A percentile compares a stretch with the other conserved stretches of the same genome.
Evolutionary conservation across 2,888 invertebrate species (phyloP).

Genomic region (Sarcophaga carnaria): DNA sequence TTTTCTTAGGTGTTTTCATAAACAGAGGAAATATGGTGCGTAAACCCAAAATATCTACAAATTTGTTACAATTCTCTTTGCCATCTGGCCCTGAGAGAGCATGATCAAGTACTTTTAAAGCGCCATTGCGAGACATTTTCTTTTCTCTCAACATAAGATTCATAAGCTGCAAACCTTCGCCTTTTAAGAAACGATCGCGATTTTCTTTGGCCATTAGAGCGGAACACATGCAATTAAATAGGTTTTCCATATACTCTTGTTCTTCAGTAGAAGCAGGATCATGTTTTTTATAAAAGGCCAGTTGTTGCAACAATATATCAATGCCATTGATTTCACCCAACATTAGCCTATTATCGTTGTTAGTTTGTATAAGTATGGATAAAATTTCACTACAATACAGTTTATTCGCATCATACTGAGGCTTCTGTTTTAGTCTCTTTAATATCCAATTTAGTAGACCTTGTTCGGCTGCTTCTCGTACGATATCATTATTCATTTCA

Average conservation of each 20-base stretch:
- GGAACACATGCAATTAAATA: slow-evolving; percentile 97
- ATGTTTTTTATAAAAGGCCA: slow-evolving; percentile 97
- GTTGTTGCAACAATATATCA: slow-evolving; percentile 96
- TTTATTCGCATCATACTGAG: slow-evolving; percentile 97
- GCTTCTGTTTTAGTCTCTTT: slow-evolving; percentile 92
- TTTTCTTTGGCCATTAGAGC: slow-evolving; percentile 94
- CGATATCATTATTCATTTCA: slow-evolving; percentile 93
- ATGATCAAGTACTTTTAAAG: slow-evolving; percentile 98
- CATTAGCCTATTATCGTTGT: slow-evolving; percentile 89
- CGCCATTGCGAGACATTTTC: slow-evolving; percentile 97
- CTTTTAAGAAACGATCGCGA: slow-evolving; percentile 95
- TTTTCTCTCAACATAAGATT: slow-evolving; percentile 99
- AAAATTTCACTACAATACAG: slow-evolving; percentile 97
- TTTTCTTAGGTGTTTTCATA: slow-evolving; percentile 98
- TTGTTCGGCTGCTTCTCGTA: slow-evolving; percentile 93
- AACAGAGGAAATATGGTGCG: slow-evolving; percentile 98
- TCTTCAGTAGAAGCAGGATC: slow-evolving; percentile 96
- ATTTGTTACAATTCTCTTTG: slow-evolving; percentile 97
- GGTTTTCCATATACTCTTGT: slow-evolving; percentile 99
- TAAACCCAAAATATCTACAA: slow-evolving; percentile 98
- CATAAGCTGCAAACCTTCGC: slow-evolving; percentile 98
- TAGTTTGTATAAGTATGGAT: slow-evolving; percentile 96
- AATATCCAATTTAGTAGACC: slow-evolving; percentile 96
- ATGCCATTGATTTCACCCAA: slow-evolving; percentile 96
- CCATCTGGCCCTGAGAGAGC: slow-evolving; percentile 97